These are phyloP conservation scores for Meloidogyne exigua DNA, from an alignment of 1,140 invertebrate genomes.

Conservation along the genomic window DNA sequence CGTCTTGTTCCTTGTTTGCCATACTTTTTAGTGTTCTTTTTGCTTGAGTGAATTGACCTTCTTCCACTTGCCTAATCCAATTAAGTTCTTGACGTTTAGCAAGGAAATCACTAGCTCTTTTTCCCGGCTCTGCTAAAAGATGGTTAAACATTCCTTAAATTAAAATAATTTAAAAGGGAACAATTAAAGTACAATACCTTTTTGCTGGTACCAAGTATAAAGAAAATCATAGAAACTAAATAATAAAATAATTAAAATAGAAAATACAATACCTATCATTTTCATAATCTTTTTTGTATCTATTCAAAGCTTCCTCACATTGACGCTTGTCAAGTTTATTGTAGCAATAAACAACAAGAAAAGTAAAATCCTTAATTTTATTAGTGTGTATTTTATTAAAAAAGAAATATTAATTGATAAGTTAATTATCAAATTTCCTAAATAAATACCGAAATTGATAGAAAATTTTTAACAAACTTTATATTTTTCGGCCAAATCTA, in stretches of 20 bases:
- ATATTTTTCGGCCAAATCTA: conserved; percentile 39
- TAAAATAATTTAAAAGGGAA: background rate
- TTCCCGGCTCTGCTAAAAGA: conserved; percentile 34
- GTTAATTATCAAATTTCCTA: too few relatives aligned
- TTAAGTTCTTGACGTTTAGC: conserved; percentile 34
- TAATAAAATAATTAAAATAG: background rate
- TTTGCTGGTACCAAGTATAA: conserved; percentile 38
- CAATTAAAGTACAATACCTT: conserved; percentile 17
- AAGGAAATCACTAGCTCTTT: conserved; percentile 35
- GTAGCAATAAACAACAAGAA: conserved; percentile 37
- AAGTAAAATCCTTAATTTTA: conserved; percentile 37
- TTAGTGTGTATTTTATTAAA: too few relatives aligned
- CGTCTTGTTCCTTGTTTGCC: conserved; percentile 31
- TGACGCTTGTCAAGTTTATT: conserved; percentile 25
- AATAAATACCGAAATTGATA: too few relatives aligned
- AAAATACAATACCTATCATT: conserved; percentile 20
- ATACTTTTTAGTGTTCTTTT: conserved; percentile 27
- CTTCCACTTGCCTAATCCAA: conserved; percentile 37
- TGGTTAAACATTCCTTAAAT: conserved; percentile 35
- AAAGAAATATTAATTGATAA: too few relatives aligned
- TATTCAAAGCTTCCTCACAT: conserved; percentile 24
- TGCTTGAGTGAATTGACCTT: conserved; percentile 27
- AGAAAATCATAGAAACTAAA: conserved; percentile 35
- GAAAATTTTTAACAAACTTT: too few relatives aligned
- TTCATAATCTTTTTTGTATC: conserved; percentile 27